These are phyloP conservation scores for Neocrepidodera transversa DNA, from an alignment of 2,888 invertebrate genomes.

Conservation along the genomic window DNA sequence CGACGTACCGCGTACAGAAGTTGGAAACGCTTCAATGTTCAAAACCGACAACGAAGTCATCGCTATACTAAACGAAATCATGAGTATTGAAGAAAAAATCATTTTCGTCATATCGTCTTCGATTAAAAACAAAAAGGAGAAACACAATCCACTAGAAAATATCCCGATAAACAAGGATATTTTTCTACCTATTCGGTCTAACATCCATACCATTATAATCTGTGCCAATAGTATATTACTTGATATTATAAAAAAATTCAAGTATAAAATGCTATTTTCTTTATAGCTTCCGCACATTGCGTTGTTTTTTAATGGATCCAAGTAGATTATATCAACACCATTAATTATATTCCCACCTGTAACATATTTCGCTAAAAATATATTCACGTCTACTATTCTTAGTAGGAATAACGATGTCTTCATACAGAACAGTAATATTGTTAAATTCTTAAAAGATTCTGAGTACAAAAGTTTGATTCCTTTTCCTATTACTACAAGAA, in stretches of 20 bases:
- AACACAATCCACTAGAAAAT: slow-evolving; percentile 23
- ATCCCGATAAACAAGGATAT: slow-evolving; percentile 21
- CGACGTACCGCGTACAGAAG: slow-evolving; percentile 45
- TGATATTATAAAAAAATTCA: slow-evolving; percentile 42
- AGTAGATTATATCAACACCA: slow-evolving; percentile 30
- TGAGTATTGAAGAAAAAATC: slow-evolving; percentile 33
- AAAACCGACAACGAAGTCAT: slow-evolving; percentile 41
- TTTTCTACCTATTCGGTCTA: slow-evolving; percentile 46
- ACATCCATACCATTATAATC: slow-evolving; percentile 36
- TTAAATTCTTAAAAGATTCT: slow-evolving; percentile 38
- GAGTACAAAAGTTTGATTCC: slow-evolving; percentile 41
- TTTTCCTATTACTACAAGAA: slow-evolving; percentile 33
- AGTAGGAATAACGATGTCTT: slow-evolving; percentile 42
- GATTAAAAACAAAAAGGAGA: slow-evolving; percentile 14
- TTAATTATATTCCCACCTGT: neutral
- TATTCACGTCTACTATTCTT: slow-evolving; percentile 37
- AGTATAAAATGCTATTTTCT: slow-evolving; percentile 32
- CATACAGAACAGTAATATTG: slow-evolving; percentile 38
- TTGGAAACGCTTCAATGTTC: slow-evolving; percentile 47
- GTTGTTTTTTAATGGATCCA: slow-evolving; percentile 23
- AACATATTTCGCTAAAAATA: slow-evolving; percentile 37
- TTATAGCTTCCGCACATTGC: slow-evolving; percentile 32
- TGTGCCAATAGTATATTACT: slow-evolving; percentile 43
- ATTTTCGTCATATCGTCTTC: slow-evolving; percentile 23
- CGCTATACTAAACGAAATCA: slow-evolving; percentile 32